These are phyloP conservation scores for Taphrorychus bicolor DNA, from an alignment of 2,888 invertebrate species.

Conservation along the genomic window DNA sequence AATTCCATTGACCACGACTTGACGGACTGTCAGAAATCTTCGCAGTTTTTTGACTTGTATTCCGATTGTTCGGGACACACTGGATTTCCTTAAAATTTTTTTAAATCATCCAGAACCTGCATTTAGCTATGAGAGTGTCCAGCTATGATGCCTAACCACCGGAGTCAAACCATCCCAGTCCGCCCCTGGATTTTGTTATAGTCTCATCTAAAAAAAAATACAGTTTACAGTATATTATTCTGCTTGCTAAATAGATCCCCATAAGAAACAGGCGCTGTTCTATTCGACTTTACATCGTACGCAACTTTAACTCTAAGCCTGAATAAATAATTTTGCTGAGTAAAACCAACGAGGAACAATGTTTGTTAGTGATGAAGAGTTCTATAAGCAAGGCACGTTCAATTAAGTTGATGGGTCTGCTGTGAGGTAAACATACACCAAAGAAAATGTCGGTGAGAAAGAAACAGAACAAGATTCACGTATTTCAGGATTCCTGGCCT, in stretches of 20 bases:
- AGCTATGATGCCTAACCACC: too few species aligned
- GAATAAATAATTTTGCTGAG: conserved; percentile 4
- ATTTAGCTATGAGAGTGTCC: too few species aligned
- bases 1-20: too few species aligned
- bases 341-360: conserved; percentile 21
- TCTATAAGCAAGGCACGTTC: conserved; percentile 30
- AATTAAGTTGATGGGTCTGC: conserved; percentile 36
- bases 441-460: conserved; percentile 36
- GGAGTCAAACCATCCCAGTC: too few species aligned
- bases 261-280: neutral
- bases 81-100: too few species aligned
- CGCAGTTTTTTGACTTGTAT: too few species aligned
- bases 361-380: conserved; percentile 30
- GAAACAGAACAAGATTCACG: conserved; percentile 33
- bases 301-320: neutral
- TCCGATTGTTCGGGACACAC: too few species aligned
- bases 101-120: too few species aligned
- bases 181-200: too few species aligned
- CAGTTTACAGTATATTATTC: neutral
- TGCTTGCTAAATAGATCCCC: too few species aligned
- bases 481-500: neutral
- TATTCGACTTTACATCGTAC: neutral
- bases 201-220: neutral
- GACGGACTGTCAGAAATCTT: too few species aligned
- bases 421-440: conserved; percentile 32